Percentiles rank a stretch among this genome's conserved stretches.
Evolutionary conservation across 2,113 vertebrate genomes (phyloP).

Genomic region (Gyps fulvus): DNA sequence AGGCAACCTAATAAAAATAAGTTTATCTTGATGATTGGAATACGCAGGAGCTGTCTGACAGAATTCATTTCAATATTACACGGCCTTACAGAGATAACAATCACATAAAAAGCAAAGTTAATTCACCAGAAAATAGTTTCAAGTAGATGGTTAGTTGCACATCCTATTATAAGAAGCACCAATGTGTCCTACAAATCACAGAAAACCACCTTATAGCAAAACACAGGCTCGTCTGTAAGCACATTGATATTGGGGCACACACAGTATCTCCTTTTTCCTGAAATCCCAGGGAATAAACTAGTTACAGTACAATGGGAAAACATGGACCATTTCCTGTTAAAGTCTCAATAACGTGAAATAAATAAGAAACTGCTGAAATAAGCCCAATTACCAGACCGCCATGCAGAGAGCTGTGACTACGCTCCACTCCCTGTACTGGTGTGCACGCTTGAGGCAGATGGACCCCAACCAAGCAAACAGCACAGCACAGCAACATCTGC

Average conservation of each 20-base stretch:
- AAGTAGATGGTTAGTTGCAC: not conserved
- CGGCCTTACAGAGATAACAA: not conserved
- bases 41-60: not conserved
- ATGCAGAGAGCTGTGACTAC: not conserved
- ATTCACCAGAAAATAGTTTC: not conserved
- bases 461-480: not conserved
- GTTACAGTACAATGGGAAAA: not conserved
- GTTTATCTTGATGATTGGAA: not conserved
- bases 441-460: rapidly evolving
- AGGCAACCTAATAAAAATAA: not conserved
- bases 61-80: not conserved
- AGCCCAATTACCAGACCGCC: not conserved
- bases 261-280: not conserved
- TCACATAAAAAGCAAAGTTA: not conserved
- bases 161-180: not conserved
- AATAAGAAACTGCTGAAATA: not conserved
- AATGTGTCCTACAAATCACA: not conserved
- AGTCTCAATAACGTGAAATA: not conserved
- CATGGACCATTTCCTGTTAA: not conserved
- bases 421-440: rapidly evolving
- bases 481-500: not conserved
- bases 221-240: not conserved
- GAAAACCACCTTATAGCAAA: not conserved
- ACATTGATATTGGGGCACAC: not conserved
- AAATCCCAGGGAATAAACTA: not conserved